phyloP scores from a whole-genome alignment of 1,140 invertebrate genomes.

The Bombus affinis region DNA sequence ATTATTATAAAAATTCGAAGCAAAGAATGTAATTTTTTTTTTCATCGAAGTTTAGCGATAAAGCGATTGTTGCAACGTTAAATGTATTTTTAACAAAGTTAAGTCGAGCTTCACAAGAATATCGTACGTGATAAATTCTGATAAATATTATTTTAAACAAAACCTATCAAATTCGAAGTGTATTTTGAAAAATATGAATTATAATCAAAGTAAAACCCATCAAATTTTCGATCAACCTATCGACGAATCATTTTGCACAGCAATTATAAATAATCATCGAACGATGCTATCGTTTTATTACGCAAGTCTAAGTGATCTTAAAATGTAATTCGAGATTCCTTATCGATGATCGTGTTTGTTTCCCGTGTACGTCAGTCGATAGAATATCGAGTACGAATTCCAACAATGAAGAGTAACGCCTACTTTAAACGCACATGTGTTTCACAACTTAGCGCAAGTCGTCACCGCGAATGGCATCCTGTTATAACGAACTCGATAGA shows the following conservation, averaged over 20 bases:
- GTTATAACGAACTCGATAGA: conserved; percentile 64
- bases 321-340: conserved; percentile 16
- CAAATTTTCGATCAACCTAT: background rate
- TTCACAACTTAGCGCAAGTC: conserved; percentile 68
- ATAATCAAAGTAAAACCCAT: background rate
- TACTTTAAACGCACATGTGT: conserved; percentile 63
- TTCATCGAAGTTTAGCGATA: too few relatives aligned
- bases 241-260: background rate
- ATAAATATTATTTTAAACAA: too few relatives aligned
- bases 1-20: background rate
- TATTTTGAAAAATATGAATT: too few relatives aligned
- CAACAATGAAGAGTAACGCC: conserved; percentile 50
- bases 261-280: background rate
- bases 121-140: too few relatives aligned
- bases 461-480: conserved; percentile 57
- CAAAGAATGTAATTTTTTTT: background rate
- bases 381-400: conserved; percentile 50
- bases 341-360: conserved; percentile 41
- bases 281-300: conserved; percentile 7
- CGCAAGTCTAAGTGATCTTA: conserved; percentile 1
- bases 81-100: too few relatives aligned
- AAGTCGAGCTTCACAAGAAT: too few relatives aligned
- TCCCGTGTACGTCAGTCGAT: conserved; percentile 7
- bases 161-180: too few relatives aligned
- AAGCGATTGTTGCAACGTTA: too few relatives aligned